phyloP scores from a whole-genome alignment of 2,888 invertebrate species.

The Agrenia bidenticulata region DNA sequence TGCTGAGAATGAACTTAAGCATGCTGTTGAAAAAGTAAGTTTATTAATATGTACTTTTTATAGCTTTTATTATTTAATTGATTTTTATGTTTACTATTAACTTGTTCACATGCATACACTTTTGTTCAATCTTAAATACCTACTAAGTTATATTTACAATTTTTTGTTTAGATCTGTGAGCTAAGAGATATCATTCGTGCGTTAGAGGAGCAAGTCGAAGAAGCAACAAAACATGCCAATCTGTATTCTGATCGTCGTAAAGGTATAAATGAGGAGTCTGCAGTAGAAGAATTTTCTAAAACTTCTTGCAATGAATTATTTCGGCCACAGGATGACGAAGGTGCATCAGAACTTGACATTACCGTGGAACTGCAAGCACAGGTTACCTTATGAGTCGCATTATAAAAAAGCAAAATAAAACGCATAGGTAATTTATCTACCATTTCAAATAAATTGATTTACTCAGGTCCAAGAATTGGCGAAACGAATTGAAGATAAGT shows the following conservation, averaged over 20 bases:
- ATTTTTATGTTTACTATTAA: background rate
- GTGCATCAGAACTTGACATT: constrained; percentile 18
- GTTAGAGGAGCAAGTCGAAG: constrained; percentile 72
- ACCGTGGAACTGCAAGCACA: constrained; percentile 35
- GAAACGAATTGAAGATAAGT: constrained; percentile 67
- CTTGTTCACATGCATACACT: background rate
- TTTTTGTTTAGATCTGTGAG: constrained; percentile 60
- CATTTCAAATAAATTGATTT: too few relatives aligned
- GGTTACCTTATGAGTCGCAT: background rate
- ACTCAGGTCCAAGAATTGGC: constrained; percentile 65
- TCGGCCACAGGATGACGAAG: constrained; percentile 14
- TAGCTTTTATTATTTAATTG: background rate
- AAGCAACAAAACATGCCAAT: constrained; percentile 43
- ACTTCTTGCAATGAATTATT: constrained; percentile 7
- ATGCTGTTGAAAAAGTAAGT: constrained; percentile 67
- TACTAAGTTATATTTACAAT: too few relatives aligned
- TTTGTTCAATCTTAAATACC: too few relatives aligned
- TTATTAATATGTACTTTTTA: background rate
- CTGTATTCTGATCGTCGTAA: constrained; percentile 23
- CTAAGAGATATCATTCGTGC: constrained; percentile 75
- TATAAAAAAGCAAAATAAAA: too few relatives aligned
- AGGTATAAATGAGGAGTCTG: constrained; percentile 12
- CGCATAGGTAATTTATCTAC: constrained; percentile 3
- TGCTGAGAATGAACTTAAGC: constrained; percentile 70
- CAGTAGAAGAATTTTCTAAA: constrained; percentile 9